A percentile compares a stretch with the other conserved stretches of the same genome.
Evolutionary conservation across 2,113 vertebrate genomes (phyloP).

Genomic region (Larimichthys polyactis): DNA sequence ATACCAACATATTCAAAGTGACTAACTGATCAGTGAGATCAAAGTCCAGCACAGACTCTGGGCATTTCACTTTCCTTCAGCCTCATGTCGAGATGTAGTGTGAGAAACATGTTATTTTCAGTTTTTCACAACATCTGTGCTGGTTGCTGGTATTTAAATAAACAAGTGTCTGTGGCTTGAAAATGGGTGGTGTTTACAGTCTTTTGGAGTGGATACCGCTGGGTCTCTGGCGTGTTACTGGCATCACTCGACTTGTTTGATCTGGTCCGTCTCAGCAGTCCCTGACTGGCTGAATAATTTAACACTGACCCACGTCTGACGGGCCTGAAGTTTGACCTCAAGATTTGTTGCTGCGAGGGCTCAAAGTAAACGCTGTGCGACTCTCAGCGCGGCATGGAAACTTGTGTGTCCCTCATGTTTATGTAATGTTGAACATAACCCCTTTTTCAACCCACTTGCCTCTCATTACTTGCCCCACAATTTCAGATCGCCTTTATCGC

Average conservation of each 20-base stretch:
- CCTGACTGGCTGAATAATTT: conserved; percentile 77
- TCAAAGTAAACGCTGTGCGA: conserved; percentile 68
- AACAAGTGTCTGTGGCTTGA: conserved; percentile 70
- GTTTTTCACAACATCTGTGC: conserved; percentile 48
- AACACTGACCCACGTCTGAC: conserved; percentile 72
- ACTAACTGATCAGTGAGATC: conserved; percentile 65
- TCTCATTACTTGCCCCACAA: conserved; percentile 16
- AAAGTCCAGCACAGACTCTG: conserved; percentile 45
- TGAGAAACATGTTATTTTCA: conserved; percentile 54
- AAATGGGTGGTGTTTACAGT: conserved; percentile 73
- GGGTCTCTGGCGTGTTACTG: conserved; percentile 60
- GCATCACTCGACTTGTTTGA: conserved; percentile 73
- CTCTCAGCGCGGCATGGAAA: conserved; percentile 49
- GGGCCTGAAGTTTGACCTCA: conserved; percentile 79
- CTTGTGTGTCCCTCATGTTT: conserved; percentile 75
- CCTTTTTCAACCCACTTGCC: conserved; percentile 25
- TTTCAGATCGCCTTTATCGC: conserved; percentile 27
- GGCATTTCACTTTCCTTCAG: conserved; percentile 22
- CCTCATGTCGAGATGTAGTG: conserved; percentile 27
- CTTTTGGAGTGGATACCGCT: conserved; percentile 52
- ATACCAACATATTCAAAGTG: conserved; percentile 44
- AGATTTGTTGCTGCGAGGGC: conserved; percentile 73
- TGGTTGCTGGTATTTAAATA: conserved; percentile 61
- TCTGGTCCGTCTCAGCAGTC: conserved; percentile 61
- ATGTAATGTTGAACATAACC: conserved; percentile 71